phyloP scores from a whole-genome alignment of 2,888 invertebrate species.

The Cryptus viduatorius region DNA sequence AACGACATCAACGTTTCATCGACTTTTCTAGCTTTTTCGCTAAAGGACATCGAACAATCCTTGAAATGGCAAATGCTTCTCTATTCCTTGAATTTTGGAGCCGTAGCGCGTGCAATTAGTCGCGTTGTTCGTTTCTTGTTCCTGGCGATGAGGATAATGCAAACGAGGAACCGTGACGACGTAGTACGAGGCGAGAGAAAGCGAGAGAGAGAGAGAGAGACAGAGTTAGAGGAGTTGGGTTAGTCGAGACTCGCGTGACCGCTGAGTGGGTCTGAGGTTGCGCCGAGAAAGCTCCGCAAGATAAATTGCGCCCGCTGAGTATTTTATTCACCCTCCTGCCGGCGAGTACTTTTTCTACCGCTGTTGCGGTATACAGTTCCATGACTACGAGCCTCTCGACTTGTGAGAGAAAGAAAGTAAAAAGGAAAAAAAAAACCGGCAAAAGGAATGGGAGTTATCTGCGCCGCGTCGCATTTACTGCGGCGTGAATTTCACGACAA shows the following conservation, averaged over 20 bases:
- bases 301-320: conserved; percentile 66
- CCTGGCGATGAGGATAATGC: conserved; percentile 17
- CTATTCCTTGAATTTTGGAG: conserved; percentile 26
- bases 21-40: background rate
- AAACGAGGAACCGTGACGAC: conserved; percentile 54
- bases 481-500: conserved; percentile 69
- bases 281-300: conserved; percentile 65
- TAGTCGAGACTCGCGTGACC: conserved; percentile 55
- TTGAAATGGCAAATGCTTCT: conserved; percentile 35
- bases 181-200: conserved; percentile 31
- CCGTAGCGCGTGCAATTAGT: conserved; percentile 9
- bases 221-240: conserved; percentile 27
- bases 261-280: conserved; percentile 53
- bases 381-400: conserved; percentile 58
- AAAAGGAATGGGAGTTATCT: conserved; percentile 12
- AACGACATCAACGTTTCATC: no score
- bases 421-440: conserved; percentile 34
- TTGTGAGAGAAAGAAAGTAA: conserved; percentile 41
- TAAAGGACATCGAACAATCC: conserved; percentile 42
- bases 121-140: conserved; percentile 36
- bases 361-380: conserved; percentile 64
- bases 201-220: no score
- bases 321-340: conserved; percentile 58
- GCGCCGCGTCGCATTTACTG: conserved; percentile 68
- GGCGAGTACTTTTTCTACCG: conserved; percentile 41